Percentiles rank a stretch among this genome's conserved stretches.
Conservation (phyloP, 2,888 invertebrate species). For the Dendrolimus pini region DNA sequence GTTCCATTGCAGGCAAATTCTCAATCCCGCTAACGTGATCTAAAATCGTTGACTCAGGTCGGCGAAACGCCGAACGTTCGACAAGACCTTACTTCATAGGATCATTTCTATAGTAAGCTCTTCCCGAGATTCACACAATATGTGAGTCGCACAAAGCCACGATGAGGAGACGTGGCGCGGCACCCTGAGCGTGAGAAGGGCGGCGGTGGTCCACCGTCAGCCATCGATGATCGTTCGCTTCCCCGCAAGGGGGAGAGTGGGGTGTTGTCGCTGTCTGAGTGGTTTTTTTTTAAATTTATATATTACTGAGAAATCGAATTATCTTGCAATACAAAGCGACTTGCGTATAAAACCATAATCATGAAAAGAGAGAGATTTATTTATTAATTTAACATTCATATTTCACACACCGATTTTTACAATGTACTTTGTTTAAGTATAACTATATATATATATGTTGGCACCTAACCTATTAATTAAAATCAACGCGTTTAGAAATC, state of each 20-base stretch:
- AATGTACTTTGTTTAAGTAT: too few species aligned
- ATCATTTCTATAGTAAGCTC: conserved; percentile 30
- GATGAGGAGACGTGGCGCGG: conserved; percentile 23
- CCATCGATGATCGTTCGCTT: conserved; percentile 26
- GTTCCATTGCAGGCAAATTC: neutral
- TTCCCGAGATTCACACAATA: conserved; percentile 22
- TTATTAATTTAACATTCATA: neutral
- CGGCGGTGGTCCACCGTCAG: conserved; percentile 8
- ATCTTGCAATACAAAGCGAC: conserved; percentile 2
- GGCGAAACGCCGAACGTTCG: neutral
- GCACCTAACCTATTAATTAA: too few species aligned
- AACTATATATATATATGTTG: too few species aligned
- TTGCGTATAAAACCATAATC: too few species aligned
- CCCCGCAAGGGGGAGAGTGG: conserved; percentile 16
- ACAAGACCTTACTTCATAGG: conserved; percentile 27
- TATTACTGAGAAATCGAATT: conserved; percentile 7
- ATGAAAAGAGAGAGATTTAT: too few species aligned
- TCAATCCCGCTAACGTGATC: conserved; percentile 11
- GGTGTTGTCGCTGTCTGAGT: conserved; percentile 25
- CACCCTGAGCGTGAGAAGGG: conserved; percentile 22
- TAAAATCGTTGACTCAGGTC: neutral
- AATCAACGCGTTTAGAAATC: too few species aligned
- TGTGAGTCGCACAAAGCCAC: conserved; percentile 15
- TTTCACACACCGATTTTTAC: neutral
- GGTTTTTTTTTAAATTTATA: conserved; percentile 9